A percentile compares a stretch with the other conserved stretches of the same genome.
Conservation (phyloP, 1,140 invertebrate species). For the Drosophila parvula region DNA sequence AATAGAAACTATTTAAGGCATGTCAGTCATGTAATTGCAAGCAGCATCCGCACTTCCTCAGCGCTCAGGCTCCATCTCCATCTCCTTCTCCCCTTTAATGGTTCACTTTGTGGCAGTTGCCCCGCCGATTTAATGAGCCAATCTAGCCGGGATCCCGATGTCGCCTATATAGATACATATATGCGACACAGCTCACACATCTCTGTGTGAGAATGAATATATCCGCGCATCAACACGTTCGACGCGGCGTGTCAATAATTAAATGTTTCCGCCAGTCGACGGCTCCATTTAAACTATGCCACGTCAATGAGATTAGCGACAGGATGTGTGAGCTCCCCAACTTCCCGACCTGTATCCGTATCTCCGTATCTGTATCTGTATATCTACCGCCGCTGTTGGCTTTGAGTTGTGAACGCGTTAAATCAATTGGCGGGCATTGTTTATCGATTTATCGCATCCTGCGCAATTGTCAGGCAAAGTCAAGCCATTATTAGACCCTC, state of each 20-base stretch:
- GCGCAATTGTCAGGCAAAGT: slow-evolving; percentile 34
- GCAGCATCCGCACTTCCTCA: slow-evolving; percentile 22
- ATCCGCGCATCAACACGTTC: slow-evolving; percentile 52
- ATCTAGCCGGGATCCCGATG: slow-evolving; percentile 39
- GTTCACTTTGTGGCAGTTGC: slow-evolving; percentile 26
- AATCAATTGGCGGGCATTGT: slow-evolving; percentile 54
- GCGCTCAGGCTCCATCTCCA: not conserved
- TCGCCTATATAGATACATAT: slow-evolving; percentile 30
- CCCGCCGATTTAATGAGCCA: slow-evolving; percentile 41
- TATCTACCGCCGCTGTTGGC: not conserved
- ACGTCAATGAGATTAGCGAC: slow-evolving; percentile 61
- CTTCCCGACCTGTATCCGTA: slow-evolving; percentile 1
- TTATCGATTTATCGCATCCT: slow-evolving; percentile 58
- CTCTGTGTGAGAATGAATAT: slow-evolving; percentile 45
- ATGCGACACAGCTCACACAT: slow-evolving; percentile 13
- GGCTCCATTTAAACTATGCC: slow-evolving; percentile 44
- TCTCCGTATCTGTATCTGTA: not conserved
- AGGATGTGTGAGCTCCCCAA: slow-evolving; percentile 42
- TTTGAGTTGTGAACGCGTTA: slow-evolving; percentile 33
- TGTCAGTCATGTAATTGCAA: slow-evolving; percentile 22
- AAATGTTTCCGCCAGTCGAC: slow-evolving; percentile 59
- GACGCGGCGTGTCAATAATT: slow-evolving; percentile 67
- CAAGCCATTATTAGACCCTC: not conserved
- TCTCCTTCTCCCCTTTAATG: slow-evolving; percentile 18
- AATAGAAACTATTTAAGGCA: slow-evolving; percentile 25